Evolutionary conservation across 2,113 vertebrate genomes (phyloP).

Genomic region (Oryzias javanicus): DNA sequence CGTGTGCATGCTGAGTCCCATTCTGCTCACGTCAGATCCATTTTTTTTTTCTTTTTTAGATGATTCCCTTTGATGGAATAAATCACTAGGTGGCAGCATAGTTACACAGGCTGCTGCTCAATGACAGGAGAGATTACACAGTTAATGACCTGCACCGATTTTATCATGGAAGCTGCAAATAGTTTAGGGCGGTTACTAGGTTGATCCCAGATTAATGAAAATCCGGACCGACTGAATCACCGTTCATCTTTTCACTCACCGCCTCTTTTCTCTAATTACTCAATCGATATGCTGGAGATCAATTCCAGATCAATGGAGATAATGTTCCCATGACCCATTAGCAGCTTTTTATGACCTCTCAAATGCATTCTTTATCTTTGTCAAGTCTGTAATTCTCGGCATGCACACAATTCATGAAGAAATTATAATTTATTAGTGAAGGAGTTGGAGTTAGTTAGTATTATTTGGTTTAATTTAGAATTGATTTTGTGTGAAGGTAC

Average conservation of each 20-base stretch:
- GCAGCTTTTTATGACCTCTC: slow-evolving; percentile 34
- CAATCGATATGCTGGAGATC: slow-evolving; percentile 28
- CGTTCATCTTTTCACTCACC: slow-evolving; percentile 30
- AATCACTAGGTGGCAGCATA: slow-evolving; percentile 72
- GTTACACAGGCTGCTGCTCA: slow-evolving; percentile 46
- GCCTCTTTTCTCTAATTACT: slow-evolving; percentile 22
- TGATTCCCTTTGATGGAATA: slow-evolving; percentile 22
- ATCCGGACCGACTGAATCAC: slow-evolving; percentile 9
- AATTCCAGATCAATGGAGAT: slow-evolving; percentile 49
- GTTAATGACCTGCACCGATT: slow-evolving; percentile 9
- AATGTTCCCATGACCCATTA: slow-evolving; percentile 34
- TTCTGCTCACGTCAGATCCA: neutral
- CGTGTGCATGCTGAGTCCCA: neutral
- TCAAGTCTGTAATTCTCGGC: slow-evolving; percentile 3
- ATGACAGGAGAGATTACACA: slow-evolving; percentile 1
- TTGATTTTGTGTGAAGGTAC: too few species aligned
- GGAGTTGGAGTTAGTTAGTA: neutral
- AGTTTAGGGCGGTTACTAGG: slow-evolving; percentile 12
- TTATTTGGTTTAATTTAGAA: neutral
- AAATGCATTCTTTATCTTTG: slow-evolving; percentile 11
- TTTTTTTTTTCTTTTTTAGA: slow-evolving; percentile 1
- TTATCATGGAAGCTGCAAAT: slow-evolving; percentile 6
- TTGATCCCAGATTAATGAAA: slow-evolving; percentile 19
- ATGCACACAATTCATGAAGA: slow-evolving; percentile 1
- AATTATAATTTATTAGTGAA: neutral